Evolutionary conservation across 2,888 invertebrate genomes (phyloP), one percentile per base, ranked within the genome.

Genomic region (Coenonympha glycerion): DNA sequence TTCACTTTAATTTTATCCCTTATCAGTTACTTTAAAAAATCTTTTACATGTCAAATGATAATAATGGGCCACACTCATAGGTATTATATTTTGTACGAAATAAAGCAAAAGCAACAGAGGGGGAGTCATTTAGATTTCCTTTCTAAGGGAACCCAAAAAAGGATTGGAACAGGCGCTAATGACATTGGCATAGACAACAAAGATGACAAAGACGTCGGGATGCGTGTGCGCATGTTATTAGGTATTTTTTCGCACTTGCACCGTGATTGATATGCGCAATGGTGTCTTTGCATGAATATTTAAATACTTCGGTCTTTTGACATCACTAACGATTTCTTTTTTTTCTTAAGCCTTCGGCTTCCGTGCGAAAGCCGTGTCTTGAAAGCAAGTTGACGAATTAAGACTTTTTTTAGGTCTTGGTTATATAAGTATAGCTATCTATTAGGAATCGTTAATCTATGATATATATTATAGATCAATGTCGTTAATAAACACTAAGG

Each of bases 211-310:
- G 68, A 68, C 68, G 64, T 65, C 71, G 76, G 75, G 82, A 73
- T 81, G 79, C 78, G 86, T 72, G 62, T 71, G 65, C 72, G 84
- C 84, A 85, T 85, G 66, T 63, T 71, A 85, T 85, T 82, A 81
- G 70, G 70, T 71, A 63, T 77, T 84, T 79, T 69, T 81, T 79
- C 74, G 67, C 80, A 81, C 78, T 79, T 77, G 77, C 70, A 65
- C 55, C 58, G 76, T 81, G 84, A 84, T 85, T 86, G 86, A 86
- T 86, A 86, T 84, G 85, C 84, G 79, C 75, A 84, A 85, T 84
- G 70, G 64, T 67, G 76, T 75, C 67, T 60, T 58, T 73, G 69
- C 76, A 78, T 85, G 84, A 84, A 85, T 86, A 84, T 82, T n/a
- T 81, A 78, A 28, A 84, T 76, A 63, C 28, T n/a, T n/a, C n/a